Base-by-base conservation (phyloP, 2,888 invertebrate species). In the Amphipoea oculea region DNA sequence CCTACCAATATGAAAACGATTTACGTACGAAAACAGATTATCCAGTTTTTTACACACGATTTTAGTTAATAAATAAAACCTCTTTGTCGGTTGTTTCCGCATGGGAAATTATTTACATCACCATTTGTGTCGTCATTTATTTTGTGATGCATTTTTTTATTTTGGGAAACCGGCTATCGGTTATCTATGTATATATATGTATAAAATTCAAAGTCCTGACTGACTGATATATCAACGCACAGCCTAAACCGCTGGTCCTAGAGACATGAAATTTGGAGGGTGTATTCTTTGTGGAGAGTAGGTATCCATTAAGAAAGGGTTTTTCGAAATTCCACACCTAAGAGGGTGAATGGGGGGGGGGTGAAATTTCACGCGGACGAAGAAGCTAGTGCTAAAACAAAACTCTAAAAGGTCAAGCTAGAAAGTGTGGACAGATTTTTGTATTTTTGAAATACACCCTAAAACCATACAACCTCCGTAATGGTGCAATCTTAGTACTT, bases 61-160 rank as follows among this genome's bases (percentile, higher is more conserved):
- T 79, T 79, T 76, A 66, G 67, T 78, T 70, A 77, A 79, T 83
- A 73, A 79, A 84, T 85, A 83, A 86, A 83, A 78, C 29, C 69
- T 74, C 65, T 86, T 76, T 62, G 75, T 78, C 54, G 14, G 29
- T 63, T 48, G 57, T 68, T 76, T 75, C 62, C 60, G 60, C 11
- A 23, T 62, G 20, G 63, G 40, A 76, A 72, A 75, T 80, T 71
- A 84, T 80, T 83, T 76, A 78, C 69, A 70, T 68, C 40, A 60
- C 36, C 60, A 62, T 82, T 36, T 54, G 72, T 66, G 65, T 42
- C 6, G 9, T 51, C n/a, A 40, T 54, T 71, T 75, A 60, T 68
- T 81, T 14, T 23, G 36, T 14, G 29, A 23, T 20, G 40, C 36
- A 69, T 65, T 0, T 36, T 73, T 66, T 60, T 40, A 11, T 62